phyloP scores from a whole-genome alignment of 2,888 invertebrate genomes.

The Cryptus armator region DNA sequence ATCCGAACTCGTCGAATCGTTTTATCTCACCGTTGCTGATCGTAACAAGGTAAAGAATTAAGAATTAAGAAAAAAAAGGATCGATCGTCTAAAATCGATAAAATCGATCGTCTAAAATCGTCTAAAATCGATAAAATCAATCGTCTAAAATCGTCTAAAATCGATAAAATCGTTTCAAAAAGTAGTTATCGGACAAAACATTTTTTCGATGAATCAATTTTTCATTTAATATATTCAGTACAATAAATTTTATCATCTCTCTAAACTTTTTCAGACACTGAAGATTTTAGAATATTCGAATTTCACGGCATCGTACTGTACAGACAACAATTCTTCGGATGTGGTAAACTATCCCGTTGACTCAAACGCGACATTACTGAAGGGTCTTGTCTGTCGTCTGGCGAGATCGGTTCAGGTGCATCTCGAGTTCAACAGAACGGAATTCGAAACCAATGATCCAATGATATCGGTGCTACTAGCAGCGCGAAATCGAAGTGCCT shows the following conservation, averaged over 20 bases:
- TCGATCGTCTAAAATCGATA: neutral
- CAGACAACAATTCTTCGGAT: slow-evolving; percentile 67
- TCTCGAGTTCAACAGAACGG: slow-evolving; percentile 74
- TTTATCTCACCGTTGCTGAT: slow-evolving; percentile 79
- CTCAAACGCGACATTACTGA: slow-evolving; percentile 78
- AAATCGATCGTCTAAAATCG: neutral
- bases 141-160: too few relatives aligned
- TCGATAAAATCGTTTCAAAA: neutral
- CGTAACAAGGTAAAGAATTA: slow-evolving; percentile 76
- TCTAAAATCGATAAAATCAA: too few relatives aligned
- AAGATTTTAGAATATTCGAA: slow-evolving; percentile 79
- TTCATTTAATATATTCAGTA: neutral
- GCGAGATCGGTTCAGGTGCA: slow-evolving; percentile 74
- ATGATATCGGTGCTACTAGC: slow-evolving; percentile 25
- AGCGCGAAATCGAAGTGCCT: slow-evolving; percentile 54
- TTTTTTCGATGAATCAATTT: neutral
- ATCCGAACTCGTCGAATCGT: slow-evolving; percentile 78
- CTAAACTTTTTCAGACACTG: slow-evolving; percentile 71
- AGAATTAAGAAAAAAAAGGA: neutral
- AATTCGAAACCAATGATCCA: slow-evolving; percentile 65
- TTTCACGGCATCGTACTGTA: slow-evolving; percentile 78
- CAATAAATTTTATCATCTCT: neutral
- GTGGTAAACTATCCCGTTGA: slow-evolving; percentile 78
- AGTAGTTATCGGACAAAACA: neutral
- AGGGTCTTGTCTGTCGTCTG: slow-evolving; percentile 77